Conservation (phyloP, 2,888 invertebrate genomes). For the Orthosia gracilis region DNA sequence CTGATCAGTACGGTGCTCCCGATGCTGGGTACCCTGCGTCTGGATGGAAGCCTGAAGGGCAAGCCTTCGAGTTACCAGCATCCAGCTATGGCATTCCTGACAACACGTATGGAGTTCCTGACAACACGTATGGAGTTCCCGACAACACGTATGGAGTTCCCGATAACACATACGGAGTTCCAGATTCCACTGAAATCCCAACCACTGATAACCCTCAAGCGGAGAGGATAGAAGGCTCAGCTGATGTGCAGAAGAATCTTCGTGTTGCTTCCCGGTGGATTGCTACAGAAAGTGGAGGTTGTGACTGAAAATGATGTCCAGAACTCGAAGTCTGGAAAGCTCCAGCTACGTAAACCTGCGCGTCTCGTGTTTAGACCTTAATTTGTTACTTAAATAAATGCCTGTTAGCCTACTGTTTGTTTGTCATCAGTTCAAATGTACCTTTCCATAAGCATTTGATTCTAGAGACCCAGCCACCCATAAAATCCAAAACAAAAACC, state of each 20-base stretch:
- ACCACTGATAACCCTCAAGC: constrained; percentile 83
- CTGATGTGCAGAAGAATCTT: constrained; percentile 89
- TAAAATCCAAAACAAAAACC: no score
- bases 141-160: no score
- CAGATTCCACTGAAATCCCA: constrained; percentile 77
- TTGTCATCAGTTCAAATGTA: no score
- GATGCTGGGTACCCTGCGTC: constrained; percentile 83
- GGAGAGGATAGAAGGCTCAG: constrained; percentile 81
- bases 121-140: no score
- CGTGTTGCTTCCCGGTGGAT: constrained; percentile 92
- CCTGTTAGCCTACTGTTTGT: no score
- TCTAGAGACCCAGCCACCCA: no score
- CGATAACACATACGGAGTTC: constrained; percentile 71
- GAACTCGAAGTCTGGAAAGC: constrained; percentile 92
- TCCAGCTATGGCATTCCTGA: constrained; percentile 82
- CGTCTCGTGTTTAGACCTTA: constrained; percentile 82
- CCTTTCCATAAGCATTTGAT: no score
- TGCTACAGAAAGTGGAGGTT: constrained; percentile 92
- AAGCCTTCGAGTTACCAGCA: constrained; percentile 79
- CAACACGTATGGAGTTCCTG: constrained; percentile 60
- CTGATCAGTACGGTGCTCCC: constrained; percentile 68
- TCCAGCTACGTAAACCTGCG: constrained; percentile 88
- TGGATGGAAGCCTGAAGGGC: constrained; percentile 86
- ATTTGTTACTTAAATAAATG: constrained; percentile 31
- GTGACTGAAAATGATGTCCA: constrained; percentile 87